Evolutionary conservation across 2,797 vertebrate species (phyloP), one percentile per base, ranked within the genome.

Genomic region (Hippoglossus hippoglossus): DNA sequence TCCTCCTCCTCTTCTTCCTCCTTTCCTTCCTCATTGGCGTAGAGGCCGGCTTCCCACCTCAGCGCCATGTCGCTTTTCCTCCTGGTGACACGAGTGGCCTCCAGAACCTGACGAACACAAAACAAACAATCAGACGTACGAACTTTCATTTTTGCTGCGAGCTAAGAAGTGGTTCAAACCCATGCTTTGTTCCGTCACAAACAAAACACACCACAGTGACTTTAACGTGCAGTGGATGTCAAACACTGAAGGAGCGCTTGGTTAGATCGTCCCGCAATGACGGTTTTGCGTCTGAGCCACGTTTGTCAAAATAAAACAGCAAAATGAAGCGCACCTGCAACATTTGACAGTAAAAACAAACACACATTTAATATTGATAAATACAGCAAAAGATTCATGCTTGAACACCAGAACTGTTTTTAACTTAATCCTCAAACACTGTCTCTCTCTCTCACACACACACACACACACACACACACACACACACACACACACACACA

Each of bases 61-160:
- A 87, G 70, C 0, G 89, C 93, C 93, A 98, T 96, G 39, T 97
- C 95, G 6, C 97, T 99, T 94, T 99, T 99, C 72, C 98, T 96
- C 81, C 97, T 95, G 73, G 96, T 97, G 73, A 99, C 96, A 9
- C 98, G 94, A 2, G 98, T 99, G 0, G 98, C 98, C 88, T 99
- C 98, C 7, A 99, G 94, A 79, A 99, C 98, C 98, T 99, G 92
- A 57, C 11, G 3, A 31, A 60, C 1, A 71, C 5, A 84, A 54
- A 68, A 39, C 21, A 82, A 3, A 21, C n/a, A 28, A 74, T 86
- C 61, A 88, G 60, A 74, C 41, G 15, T 13, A 16, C 2, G 6
- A 11, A 12, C 15, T 8, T 28, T 71, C 1, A 22, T 21, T 47
- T 28, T n/a, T 31, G 25, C 5, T 19, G 13, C 0, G 3, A 50